These are phyloP conservation scores for Dipodomys merriami DNA, from an alignment of 2,113 vertebrate genomes.

Conservation along the genomic window DNA sequence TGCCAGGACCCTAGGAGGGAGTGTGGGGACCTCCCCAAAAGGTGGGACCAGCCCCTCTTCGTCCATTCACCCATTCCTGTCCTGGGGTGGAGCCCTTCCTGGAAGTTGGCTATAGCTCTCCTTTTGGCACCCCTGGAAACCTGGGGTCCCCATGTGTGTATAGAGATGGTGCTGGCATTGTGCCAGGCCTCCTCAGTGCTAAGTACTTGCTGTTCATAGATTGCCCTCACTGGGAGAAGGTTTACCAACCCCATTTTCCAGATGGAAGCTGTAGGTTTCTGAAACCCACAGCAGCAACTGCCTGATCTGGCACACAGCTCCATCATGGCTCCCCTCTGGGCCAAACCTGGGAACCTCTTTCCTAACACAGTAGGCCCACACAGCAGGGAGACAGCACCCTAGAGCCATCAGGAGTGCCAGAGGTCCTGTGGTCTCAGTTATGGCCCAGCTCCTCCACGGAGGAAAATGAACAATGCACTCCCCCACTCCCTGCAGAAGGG, in stretches of 20 bases:
- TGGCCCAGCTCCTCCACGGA: no score
- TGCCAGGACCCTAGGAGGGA: background rate
- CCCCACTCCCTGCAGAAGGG: background rate
- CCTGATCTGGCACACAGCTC: background rate
- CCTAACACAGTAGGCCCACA: background rate
- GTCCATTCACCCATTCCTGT: background rate
- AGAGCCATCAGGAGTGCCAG: background rate
- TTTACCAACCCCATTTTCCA: background rate
- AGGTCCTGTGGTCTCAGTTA: background rate
- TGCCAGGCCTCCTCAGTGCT: background rate
- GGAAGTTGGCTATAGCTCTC: background rate
- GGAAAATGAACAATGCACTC: background rate
- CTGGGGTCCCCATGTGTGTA: rapidly evolving
- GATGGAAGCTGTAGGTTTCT: background rate
- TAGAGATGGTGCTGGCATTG: background rate
- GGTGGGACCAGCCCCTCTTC: no score
- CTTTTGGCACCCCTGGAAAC: rapidly evolving
- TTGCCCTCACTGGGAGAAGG: background rate
- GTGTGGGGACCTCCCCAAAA: background rate
- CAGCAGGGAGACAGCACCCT: background rate
- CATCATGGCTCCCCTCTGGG: background rate
- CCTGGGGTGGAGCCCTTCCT: no score
- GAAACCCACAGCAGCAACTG: background rate
- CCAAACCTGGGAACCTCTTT: background rate
- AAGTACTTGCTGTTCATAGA: rapidly evolving